Evolutionary conservation across 2,797 vertebrate genomes (phyloP).

Genomic region (Garrulus glandarius): DNA sequence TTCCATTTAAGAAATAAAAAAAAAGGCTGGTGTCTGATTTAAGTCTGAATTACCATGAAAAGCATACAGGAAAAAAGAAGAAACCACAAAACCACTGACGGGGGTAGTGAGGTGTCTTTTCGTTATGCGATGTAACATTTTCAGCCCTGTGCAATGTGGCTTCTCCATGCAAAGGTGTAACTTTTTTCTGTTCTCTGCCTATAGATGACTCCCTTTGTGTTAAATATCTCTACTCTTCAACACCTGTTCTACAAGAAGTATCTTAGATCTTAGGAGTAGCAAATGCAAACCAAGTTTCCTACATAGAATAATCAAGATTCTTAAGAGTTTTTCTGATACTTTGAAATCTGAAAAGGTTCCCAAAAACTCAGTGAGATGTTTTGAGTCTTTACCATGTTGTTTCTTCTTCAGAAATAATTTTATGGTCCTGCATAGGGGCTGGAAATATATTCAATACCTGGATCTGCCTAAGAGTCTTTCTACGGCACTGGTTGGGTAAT

Average conservation of each 20-base stretch:
- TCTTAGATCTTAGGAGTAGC: neutral
- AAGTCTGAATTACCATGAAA: neutral
- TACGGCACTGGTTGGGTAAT: neutral
- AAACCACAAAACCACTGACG: neutral
- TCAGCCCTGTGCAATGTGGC: neutral
- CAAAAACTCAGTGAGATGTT: neutral
- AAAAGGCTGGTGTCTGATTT: neutral
- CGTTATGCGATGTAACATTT: fast-evolving
- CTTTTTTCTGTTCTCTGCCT: neutral
- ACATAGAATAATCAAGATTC: neutral
- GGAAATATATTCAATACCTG: neutral
- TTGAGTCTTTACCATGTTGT: neutral
- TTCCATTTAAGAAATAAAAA: neutral
- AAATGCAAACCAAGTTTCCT: neutral
- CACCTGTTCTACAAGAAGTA: neutral
- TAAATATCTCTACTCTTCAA: neutral
- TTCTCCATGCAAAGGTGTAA: neutral
- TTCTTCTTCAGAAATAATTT: neutral
- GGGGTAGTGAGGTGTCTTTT: fast-evolving
- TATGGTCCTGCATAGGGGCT: neutral
- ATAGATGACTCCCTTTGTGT: neutral
- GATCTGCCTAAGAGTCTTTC: neutral
- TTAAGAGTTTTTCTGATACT: neutral
- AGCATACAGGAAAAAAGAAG: neutral
- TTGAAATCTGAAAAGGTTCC: neutral